These are phyloP conservation scores for Corythornis cristatus DNA, from an alignment of 2,113 vertebrate genomes.

Conservation along the genomic window DNA sequence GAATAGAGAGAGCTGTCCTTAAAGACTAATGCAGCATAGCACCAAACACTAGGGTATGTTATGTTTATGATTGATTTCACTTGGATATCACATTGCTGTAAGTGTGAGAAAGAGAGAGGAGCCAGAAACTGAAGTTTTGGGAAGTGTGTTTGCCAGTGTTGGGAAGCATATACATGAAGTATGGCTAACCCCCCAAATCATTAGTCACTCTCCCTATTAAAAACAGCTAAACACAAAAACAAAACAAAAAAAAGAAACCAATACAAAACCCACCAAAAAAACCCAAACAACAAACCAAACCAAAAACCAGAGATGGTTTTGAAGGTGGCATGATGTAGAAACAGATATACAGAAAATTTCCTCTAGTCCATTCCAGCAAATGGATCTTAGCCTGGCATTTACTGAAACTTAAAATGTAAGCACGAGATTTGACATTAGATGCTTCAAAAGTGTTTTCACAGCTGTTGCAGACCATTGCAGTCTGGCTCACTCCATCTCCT, in stretches of 20 bases:
- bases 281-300: too few species aligned
- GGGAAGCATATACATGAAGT: background rate
- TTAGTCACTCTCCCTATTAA: background rate
- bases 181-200: background rate
- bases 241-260: too few species aligned
- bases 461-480: background rate
- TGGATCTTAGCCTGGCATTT: background rate
- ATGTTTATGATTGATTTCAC: constrained; percentile 41
- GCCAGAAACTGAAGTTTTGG: background rate
- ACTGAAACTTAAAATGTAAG: background rate
- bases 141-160: background rate
- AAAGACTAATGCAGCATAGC: constrained; percentile 19
- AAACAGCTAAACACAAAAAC: background rate
- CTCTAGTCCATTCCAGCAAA: background rate
- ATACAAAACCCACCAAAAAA: too few species aligned
- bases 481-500: background rate
- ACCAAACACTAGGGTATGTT: background rate
- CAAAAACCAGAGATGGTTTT: background rate
- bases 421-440: background rate
- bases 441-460: background rate
- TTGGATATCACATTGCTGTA: background rate
- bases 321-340: background rate
- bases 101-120: constrained; percentile 52
- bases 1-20: constrained; percentile 57
- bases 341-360: background rate